Evolutionary conservation across 92 coral and sea anemone genomes (phyloP).

Genomic region (Blastomussa wellsi): DNA sequence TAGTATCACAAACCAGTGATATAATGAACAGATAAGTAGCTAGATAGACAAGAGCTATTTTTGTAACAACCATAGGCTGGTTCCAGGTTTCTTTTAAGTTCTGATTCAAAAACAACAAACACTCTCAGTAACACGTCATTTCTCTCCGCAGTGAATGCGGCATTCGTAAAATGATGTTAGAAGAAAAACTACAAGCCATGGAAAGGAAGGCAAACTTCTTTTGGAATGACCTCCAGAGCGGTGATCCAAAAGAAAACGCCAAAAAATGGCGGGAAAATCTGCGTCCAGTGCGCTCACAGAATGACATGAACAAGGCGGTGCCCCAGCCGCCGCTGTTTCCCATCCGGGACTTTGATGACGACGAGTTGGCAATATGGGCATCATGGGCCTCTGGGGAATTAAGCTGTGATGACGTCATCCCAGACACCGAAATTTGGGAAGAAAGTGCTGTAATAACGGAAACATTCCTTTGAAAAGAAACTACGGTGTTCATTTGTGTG

Average conservation of each 20-base stretch:
- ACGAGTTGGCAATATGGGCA: neutral
- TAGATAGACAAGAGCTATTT: too few relatives aligned
- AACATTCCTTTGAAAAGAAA: neutral
- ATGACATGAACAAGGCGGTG: constrained; percentile 27
- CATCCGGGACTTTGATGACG: constrained; percentile 18
- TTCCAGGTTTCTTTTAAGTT: neutral
- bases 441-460: neutral
- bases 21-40: too few relatives aligned
- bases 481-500: neutral
- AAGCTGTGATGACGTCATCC: constrained; percentile 4
- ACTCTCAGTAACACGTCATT: neutral
- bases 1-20: too few relatives aligned
- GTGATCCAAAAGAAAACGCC: neutral
- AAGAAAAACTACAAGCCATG: constrained; percentile 17
- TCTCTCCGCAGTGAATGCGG: constrained; percentile 26
- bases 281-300: constrained; percentile 35
- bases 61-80: too few relatives aligned
- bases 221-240: neutral
- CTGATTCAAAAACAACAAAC: neutral
- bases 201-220: constrained; percentile 16
- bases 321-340: constrained; percentile 36
- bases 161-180: constrained; percentile 12
- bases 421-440: neutral
- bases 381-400: neutral
- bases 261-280: constrained; percentile 42